phyloP scores from a whole-genome alignment of 2,888 invertebrate species.

The Drosophila sordidapex region DNA sequence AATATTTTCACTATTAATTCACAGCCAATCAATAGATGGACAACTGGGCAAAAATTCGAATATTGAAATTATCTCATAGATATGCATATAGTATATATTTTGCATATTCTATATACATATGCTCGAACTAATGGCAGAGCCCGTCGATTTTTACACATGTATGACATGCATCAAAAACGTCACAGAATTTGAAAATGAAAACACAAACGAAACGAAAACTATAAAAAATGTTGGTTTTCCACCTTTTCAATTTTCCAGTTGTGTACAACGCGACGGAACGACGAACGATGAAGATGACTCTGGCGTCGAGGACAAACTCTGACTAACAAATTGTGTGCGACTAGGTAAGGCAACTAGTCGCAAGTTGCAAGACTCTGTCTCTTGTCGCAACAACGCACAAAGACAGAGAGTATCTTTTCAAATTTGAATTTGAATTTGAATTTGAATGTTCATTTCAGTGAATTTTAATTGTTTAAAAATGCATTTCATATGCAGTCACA shows the following conservation, averaged over 20 bases:
- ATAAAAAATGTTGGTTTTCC: not conserved
- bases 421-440: slow-evolving; percentile 29
- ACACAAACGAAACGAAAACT: not conserved
- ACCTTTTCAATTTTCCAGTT: slow-evolving; percentile 44
- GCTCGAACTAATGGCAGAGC: slow-evolving; percentile 26
- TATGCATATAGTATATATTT: slow-evolving; percentile 4
- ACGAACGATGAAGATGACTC: slow-evolving; percentile 48
- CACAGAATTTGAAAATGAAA: slow-evolving; percentile 27
- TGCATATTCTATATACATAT: not conserved
- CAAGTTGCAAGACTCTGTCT: slow-evolving; percentile 39
- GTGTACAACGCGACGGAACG: slow-evolving; percentile 25
- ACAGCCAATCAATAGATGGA: slow-evolving; percentile 62
- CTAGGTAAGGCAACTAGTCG: slow-evolving; percentile 61
- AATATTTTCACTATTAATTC: slow-evolving; percentile 75
- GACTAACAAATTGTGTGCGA: slow-evolving; percentile 64
- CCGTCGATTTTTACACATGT: slow-evolving; percentile 30
- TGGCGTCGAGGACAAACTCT: slow-evolving; percentile 63
- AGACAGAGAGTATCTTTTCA: slow-evolving; percentile 30
- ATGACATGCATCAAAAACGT: slow-evolving; percentile 58
- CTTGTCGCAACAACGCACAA: slow-evolving; percentile 48
- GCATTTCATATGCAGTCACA: slow-evolving; percentile 52
- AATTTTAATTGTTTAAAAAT: slow-evolving; percentile 57
- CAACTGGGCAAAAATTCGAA: slow-evolving; percentile 10
- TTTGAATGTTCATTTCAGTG: slow-evolving; percentile 63
- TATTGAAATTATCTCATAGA: slow-evolving; percentile 8